Evolutionary conservation across 2,797 vertebrate genomes (phyloP).

Genomic region (Allobates femoralis): DNA sequence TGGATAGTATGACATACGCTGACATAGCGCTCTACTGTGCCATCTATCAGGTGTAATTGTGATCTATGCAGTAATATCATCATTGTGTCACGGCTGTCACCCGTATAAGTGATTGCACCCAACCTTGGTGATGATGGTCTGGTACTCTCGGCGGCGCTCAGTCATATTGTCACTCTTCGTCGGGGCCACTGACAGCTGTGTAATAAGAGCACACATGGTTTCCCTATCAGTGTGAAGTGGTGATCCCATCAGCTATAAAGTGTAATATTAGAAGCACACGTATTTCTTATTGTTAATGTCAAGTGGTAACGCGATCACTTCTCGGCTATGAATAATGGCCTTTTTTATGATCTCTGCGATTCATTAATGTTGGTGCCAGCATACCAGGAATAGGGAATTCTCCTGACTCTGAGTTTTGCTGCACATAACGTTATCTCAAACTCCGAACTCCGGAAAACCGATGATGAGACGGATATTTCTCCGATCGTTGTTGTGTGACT

Average conservation of each 20-base stretch:
- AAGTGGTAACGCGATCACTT: constrained; percentile 52
- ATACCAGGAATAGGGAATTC: constrained; percentile 16
- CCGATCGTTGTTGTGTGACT: not conserved
- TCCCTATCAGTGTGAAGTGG: constrained; percentile 39
- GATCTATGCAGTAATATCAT: not conserved
- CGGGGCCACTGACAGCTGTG: constrained; percentile 33
- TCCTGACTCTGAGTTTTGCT: constrained; percentile 6
- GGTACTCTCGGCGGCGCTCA: not conserved
- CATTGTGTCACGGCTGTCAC: not conserved
- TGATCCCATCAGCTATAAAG: constrained; percentile 38
- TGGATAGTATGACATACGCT: not conserved
- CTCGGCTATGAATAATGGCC: constrained; percentile 53
- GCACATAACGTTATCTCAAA: constrained; percentile 35
- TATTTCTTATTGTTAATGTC: constrained; percentile 58
- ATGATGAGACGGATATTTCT: constrained; percentile 16
- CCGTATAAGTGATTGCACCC: not conserved
- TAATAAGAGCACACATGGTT: constrained; percentile 41
- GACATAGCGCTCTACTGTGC: not conserved
- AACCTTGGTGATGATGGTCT: not conserved
- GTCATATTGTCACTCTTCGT: constrained; percentile 32
- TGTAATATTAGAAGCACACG: constrained; percentile 46
- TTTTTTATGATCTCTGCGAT: constrained; percentile 49
- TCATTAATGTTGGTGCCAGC: constrained; percentile 19
- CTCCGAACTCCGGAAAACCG: not conserved
- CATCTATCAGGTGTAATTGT: not conserved